Percentiles rank a stretch among this genome's conserved stretches.
Conservation (phyloP, 1,140 invertebrate genomes). For the Bradysia coprophila region DNA sequence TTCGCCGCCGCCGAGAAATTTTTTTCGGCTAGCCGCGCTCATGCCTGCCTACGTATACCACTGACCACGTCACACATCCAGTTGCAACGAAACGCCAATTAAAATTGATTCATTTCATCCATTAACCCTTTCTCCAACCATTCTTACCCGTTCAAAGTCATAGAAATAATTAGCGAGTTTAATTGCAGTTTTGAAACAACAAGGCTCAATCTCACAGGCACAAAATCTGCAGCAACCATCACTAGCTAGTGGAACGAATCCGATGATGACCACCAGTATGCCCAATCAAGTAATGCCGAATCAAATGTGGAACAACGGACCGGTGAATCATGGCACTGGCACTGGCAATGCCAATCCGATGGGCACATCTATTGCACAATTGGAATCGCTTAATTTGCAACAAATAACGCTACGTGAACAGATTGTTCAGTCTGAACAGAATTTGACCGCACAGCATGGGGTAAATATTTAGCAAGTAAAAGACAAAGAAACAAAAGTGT, state of each 20-base stretch:
- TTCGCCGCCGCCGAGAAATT: too few species aligned
- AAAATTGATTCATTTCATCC: not conserved
- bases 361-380: not conserved
- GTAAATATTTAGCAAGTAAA: conserved; percentile 28
- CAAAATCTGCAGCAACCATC: conserved; percentile 7
- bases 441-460: conserved; percentile 82
- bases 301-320: conserved; percentile 1
- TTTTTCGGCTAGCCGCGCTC: too few species aligned
- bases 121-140: too few species aligned
- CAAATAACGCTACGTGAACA: conserved; percentile 73
- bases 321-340: not conserved
- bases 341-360: not conserved
- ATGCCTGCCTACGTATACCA: too few species aligned
- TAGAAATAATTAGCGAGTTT: not conserved
- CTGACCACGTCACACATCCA: too few species aligned
- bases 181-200: conserved; percentile 26
- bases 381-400: conserved; percentile 38
- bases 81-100: not conserved
- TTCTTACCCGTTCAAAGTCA: too few species aligned
- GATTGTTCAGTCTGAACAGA: conserved; percentile 84
- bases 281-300: too few species aligned
- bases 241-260: not conserved
- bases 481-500: too few species aligned
- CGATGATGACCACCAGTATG: conserved; percentile 5
- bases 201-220: conserved; percentile 10